phyloP scores from a whole-genome alignment of 2,797 vertebrate genomes.

The Cheracebus regulus region DNA sequence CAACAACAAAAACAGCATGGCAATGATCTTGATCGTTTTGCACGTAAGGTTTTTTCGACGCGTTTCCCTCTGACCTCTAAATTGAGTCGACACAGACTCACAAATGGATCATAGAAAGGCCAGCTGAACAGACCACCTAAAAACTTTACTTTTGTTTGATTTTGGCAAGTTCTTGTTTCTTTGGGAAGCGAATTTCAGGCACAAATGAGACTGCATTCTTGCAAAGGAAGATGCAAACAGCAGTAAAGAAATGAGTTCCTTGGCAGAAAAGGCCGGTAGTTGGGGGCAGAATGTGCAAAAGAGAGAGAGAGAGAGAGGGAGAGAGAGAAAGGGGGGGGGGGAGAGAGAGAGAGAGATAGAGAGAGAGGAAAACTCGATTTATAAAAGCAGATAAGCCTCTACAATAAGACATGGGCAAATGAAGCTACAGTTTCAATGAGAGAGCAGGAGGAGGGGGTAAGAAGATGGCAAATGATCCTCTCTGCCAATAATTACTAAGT shows the following conservation, averaged over 20 bases:
- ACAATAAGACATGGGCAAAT: conserved; percentile 43
- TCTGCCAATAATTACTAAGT: conserved; percentile 63
- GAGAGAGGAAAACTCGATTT: not conserved
- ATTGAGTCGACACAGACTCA: not conserved
- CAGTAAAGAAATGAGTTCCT: conserved; percentile 34
- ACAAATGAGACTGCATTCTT: conserved; percentile 37
- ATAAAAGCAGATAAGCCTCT: conserved; percentile 63
- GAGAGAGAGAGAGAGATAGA: not conserved
- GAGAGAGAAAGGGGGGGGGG: not conserved
- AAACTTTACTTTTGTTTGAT: conserved; percentile 67
- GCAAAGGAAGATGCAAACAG: conserved; percentile 32
- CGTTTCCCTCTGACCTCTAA: conserved; percentile 58
- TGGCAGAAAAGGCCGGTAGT: not conserved
- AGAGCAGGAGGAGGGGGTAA: not conserved
- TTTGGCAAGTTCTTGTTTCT: conserved; percentile 51
- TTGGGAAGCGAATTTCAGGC: conserved; percentile 4
- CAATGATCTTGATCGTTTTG: conserved; percentile 53
- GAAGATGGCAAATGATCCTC: conserved; percentile 33
- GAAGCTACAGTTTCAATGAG: conserved; percentile 54
- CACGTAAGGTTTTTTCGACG: not conserved
- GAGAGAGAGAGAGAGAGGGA: not conserved
- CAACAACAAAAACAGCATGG: not conserved
- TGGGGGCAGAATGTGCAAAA: not conserved
- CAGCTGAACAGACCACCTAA: not conserved
- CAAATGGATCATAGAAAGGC: not conserved